These are phyloP conservation scores for Siphlonurus alternatus DNA, from an alignment of 2,888 invertebrate genomes.

Conservation along the genomic window DNA sequence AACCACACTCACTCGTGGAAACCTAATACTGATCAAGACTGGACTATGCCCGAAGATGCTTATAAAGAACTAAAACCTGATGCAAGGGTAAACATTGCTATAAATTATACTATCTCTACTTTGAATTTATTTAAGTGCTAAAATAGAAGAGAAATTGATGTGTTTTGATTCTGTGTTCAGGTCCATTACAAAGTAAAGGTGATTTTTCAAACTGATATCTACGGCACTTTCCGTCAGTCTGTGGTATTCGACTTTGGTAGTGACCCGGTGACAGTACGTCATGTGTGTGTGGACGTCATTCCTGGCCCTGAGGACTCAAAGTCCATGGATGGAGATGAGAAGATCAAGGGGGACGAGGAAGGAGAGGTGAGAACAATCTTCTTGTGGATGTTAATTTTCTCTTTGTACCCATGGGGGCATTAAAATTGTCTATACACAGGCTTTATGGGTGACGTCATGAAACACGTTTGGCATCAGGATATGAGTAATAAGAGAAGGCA, in stretches of 20 bases:
- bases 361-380: not conserved
- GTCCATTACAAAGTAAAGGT: conserved; percentile 26
- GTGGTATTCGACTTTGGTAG: conserved; percentile 60
- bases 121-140: conserved; percentile 8
- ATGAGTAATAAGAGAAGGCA: no score
- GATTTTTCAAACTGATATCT: conserved; percentile 49
- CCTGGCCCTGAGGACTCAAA: conserved; percentile 38
- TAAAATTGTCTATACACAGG: no score
- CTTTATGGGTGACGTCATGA: no score
- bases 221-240: conserved; percentile 61
- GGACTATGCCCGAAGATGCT: conserved; percentile 24
- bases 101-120: not conserved
- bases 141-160: no score
- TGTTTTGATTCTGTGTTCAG: no score
- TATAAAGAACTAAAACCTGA: not conserved
- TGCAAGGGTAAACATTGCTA: not conserved
- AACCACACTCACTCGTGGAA: conserved; percentile 20
- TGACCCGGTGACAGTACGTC: conserved; percentile 40
- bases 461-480: no score
- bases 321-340: conserved; percentile 11
- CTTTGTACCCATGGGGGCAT: no score
- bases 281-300: conserved; percentile 58
- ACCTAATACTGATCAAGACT: conserved; percentile 37
- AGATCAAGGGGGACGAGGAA: not conserved
- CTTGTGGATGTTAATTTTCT: no score